phyloP scores from a whole-genome alignment of 2,888 invertebrate genomes.

The Lithosia quadra region DNA sequence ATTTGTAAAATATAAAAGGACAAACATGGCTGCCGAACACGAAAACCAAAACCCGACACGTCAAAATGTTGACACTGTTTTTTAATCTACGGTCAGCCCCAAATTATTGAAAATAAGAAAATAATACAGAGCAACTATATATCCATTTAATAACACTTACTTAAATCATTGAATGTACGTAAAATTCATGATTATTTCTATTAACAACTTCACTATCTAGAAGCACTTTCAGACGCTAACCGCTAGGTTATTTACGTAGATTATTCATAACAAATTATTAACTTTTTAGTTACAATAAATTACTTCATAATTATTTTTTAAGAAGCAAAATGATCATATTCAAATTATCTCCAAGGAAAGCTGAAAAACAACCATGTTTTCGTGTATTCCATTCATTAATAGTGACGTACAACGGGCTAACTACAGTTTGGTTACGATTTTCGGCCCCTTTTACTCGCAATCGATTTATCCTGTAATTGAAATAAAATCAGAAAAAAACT shows the following conservation, averaged over 20 bases:
- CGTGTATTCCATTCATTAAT: conserved; percentile 70
- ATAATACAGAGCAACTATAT: conserved; percentile 46
- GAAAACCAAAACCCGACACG: conserved; percentile 82
- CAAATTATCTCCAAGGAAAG: conserved; percentile 75
- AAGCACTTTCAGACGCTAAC: conserved; percentile 76
- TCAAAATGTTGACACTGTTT: conserved; percentile 74
- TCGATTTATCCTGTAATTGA: not conserved
- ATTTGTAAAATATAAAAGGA: conserved; percentile 76
- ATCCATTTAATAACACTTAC: conserved; percentile 70
- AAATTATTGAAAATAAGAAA: conserved; percentile 27
- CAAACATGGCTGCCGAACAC: conserved; percentile 85
- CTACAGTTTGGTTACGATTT: conserved; percentile 13
- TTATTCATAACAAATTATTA: conserved; percentile 60
- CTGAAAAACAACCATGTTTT: conserved; percentile 87
- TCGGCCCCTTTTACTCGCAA: not conserved
- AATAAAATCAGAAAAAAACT: not conserved
- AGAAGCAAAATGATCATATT: conserved; percentile 61
- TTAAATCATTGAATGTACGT: conserved; percentile 74
- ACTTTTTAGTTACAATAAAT: conserved; percentile 55
- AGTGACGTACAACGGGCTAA: conserved; percentile 32
- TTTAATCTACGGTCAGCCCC: conserved; percentile 37
- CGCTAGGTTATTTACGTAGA: conserved; percentile 77
- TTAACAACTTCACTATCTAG: conserved; percentile 72
- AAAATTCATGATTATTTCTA: conserved; percentile 76
- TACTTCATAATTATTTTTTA: conserved; percentile 58